Base-by-base conservation (phyloP, 2,113 vertebrate genomes). In the Colinus virginianus region DNA sequence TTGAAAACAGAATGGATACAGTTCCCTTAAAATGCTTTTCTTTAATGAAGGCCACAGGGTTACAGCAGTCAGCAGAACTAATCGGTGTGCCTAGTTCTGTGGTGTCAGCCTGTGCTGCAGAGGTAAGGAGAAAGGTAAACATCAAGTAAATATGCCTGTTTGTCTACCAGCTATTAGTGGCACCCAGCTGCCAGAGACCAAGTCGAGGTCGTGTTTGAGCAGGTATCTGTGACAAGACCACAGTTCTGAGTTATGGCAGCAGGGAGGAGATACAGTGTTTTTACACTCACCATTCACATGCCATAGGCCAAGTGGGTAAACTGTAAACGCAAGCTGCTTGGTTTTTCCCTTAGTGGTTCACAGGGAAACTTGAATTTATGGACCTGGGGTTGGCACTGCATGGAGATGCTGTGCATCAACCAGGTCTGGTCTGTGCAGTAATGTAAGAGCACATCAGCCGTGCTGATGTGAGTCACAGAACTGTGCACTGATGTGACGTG, bases 101-200 rank as follows among this genome's bases (percentile, higher is more conserved):
- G 0, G 80, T 70, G 32, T 91, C 74, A 93, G 45, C 77, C 70
- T 61, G 34, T 34, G 83, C 51, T 14, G 11, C 14, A 3, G 59
- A 79, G 61, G 86, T 46, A 75, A 67, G 72, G 87, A 84, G 87
- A 34, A 96, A 87, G 42, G 86, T 89, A 95, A 96, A 91, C 70
- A 90, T 55, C 2, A 45, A 88, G 76, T 82, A 90, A 92, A 96
- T 90, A 84, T 30, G 13, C 43, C 51, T 88, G 63, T 87, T 93
- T 95, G 79, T 93, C 83, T 95, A 0, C 77, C 62, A 10, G 43
- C 80, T 94, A 91, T 88, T 94, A 90, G 94, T 32, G 45, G 40
- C 88, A 86, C 23, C 0, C 3, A 2, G 69, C 87, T 94, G 82
- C 76, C 69, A 21, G 76, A 70, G 76, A 32, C 18, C 0, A 8